A percentile compares a stretch with the other conserved stretches of the same genome.
Conservation (phyloP, 2,797 vertebrate species). For the Halcyon smyrnensis region DNA sequence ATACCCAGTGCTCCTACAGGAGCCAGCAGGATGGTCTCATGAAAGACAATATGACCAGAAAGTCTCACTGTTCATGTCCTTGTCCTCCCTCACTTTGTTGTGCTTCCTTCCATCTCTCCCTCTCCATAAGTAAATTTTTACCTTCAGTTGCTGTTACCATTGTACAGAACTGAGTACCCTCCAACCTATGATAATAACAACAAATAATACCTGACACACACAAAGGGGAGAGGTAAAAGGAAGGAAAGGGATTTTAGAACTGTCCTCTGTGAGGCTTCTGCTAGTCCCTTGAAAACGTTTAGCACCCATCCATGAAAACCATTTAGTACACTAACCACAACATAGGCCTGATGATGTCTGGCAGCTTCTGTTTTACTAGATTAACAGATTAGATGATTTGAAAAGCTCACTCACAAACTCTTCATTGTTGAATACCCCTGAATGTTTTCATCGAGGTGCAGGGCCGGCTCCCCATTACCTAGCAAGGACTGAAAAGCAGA, state of each 20-base stretch:
- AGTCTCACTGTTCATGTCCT: not conserved
- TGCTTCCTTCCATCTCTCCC: not conserved
- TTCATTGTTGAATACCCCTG: not conserved
- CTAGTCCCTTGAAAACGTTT: not conserved
- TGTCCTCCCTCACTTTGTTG: not conserved
- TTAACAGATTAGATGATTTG: not conserved
- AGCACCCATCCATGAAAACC: not conserved
- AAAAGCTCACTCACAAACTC: not conserved
- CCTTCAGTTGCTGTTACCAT: not conserved
- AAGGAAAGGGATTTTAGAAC: not conserved
- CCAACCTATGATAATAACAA: not conserved
- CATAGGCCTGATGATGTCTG: not conserved
- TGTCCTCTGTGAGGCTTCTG: not conserved
- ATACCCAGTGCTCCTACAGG: fast-evolving
- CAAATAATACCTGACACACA: not conserved
- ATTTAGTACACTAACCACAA: not conserved
- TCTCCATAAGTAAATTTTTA: not conserved
- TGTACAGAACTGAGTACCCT: not conserved
- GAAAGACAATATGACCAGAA: not conserved
- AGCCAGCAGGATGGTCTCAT: not conserved
- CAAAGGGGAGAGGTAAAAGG: not conserved
- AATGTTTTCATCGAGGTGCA: not conserved
- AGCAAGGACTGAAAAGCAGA: not conserved
- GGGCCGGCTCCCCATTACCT: not conserved
- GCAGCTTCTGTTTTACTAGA: not conserved